Percentiles rank a stretch among this genome's conserved stretches.
phyloP scores from a whole-genome alignment of 2,113 vertebrate species.

The Chloroceryle aenea region DNA sequence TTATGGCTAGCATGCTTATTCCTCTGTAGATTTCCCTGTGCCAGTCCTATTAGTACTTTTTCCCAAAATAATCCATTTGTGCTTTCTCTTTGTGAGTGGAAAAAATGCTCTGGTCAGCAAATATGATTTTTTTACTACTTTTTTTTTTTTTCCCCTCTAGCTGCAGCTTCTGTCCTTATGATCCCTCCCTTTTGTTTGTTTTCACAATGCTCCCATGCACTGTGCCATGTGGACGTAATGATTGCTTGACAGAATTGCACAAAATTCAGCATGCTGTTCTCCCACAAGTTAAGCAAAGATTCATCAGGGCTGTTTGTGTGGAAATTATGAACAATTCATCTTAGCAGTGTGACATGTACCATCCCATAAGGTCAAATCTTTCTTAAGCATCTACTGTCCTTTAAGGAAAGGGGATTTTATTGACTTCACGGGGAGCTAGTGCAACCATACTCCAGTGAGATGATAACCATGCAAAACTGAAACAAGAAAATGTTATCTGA shows the following conservation, averaged over 20 bases:
- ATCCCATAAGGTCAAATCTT: background rate
- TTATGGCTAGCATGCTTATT: background rate
- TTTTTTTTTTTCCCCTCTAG: background rate
- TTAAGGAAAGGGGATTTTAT: background rate
- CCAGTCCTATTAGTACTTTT: background rate
- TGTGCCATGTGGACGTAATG: background rate
- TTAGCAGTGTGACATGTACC: background rate
- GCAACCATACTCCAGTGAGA: background rate
- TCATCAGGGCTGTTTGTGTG: background rate
- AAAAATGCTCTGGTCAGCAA: background rate
- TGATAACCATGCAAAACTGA: background rate
- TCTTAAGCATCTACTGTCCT: background rate
- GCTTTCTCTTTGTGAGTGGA: background rate
- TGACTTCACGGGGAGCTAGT: background rate
- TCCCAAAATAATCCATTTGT: background rate
- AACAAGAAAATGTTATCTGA: background rate
- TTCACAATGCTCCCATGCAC: background rate
- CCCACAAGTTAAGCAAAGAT: background rate
- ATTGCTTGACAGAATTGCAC: background rate
- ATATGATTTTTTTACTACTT: background rate
- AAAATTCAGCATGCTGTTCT: background rate
- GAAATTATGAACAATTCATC: background rate
- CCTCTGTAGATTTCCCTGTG: background rate
- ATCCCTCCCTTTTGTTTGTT: background rate
- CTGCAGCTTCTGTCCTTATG: background rate